Evolutionary conservation across 1,140 invertebrate species (phyloP), one percentile per base, ranked within the genome.

Genomic region (Micrasema longulum): DNA sequence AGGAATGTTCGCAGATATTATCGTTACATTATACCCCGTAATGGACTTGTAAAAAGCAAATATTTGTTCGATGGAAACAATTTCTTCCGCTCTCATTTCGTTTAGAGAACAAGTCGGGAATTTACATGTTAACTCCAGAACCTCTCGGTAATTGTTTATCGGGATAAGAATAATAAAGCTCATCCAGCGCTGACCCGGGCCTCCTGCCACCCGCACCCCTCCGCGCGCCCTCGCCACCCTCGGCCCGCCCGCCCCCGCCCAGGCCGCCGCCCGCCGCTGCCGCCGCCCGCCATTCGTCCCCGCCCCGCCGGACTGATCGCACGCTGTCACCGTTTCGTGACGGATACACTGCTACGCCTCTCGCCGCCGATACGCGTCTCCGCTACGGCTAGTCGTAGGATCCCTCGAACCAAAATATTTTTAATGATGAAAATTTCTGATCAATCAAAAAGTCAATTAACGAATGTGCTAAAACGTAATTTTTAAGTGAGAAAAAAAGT

Each of bases 261-360:
- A 26, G 53, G 53, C 53, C 53, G 53, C 55, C 57, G 31, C 31
- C 31, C 4, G 0, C 55, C 11, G 20, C 26, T 7, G 22, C 50
- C 10, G 23, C 23, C 50, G 2, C 22, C 52, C 52, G 53, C 53
- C 67, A 69, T 50, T 69, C 67, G 67, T 69, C 67, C 67, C 67
- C 67, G 67, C 67, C 67, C 38, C 52, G 23, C 67, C 23, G 67
- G 67, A 36, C 55, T 6, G 50, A 2, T 60, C 55, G 53, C 67
- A 69, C 67, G 66, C 50, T 4, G 47, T 41, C 11, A 35, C 12
- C 16, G 41, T 22, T 10, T 43, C 41, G 41, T 64, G 16, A 14
- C 57, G 16, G 16, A 20, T 31, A 41, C 14, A 22, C 57, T 38
- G 57, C 26, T 31, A 31, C 26, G 26, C 55, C 45, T 48, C 60